These are phyloP conservation scores for Drosophila lacertosa DNA, from an alignment of 1,140 invertebrate genomes.

Conservation along the genomic window DNA sequence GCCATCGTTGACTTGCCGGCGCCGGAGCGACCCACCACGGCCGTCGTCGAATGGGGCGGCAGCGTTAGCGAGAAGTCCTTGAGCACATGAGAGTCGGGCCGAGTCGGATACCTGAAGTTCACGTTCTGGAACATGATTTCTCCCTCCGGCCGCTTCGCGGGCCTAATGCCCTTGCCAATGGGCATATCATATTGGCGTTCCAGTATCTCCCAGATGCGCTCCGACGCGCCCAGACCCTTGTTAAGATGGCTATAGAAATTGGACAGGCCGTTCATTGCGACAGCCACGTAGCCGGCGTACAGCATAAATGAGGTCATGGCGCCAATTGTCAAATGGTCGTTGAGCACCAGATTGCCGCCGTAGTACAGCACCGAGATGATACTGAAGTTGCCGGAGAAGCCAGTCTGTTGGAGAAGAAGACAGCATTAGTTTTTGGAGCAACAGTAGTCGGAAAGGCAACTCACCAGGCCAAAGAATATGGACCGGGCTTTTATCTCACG, in stretches of 20 bases:
- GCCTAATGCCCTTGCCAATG: constrained; percentile 85
- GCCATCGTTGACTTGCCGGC: constrained; percentile 94
- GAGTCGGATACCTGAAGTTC: constrained; percentile 90
- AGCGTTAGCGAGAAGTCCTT: constrained; percentile 89
- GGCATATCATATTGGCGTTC: constrained; percentile 92
- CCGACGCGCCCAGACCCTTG: constrained; percentile 95
- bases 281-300: constrained; percentile 96
- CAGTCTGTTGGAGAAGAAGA: constrained; percentile 88
- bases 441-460: not conserved
- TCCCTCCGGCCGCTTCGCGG: constrained; percentile 75
- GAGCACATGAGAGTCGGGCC: constrained; percentile 87
- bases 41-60: constrained; percentile 88
- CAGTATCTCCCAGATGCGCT: constrained; percentile 94
- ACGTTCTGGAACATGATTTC: constrained; percentile 90
- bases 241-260: constrained; percentile 97
- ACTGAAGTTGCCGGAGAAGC: constrained; percentile 96
- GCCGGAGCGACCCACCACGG: constrained; percentile 93
- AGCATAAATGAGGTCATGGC: constrained; percentile 95
- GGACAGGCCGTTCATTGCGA: constrained; percentile 93
- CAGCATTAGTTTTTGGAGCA: not conserved
- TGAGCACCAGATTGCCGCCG: constrained; percentile 94
- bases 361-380: constrained; percentile 97
- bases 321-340: constrained; percentile 93
- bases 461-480: constrained; percentile 94
- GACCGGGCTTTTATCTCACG: constrained; percentile 94